Conservation (phyloP, 2,888 invertebrate species). For the Pterostichus madidus region DNA sequence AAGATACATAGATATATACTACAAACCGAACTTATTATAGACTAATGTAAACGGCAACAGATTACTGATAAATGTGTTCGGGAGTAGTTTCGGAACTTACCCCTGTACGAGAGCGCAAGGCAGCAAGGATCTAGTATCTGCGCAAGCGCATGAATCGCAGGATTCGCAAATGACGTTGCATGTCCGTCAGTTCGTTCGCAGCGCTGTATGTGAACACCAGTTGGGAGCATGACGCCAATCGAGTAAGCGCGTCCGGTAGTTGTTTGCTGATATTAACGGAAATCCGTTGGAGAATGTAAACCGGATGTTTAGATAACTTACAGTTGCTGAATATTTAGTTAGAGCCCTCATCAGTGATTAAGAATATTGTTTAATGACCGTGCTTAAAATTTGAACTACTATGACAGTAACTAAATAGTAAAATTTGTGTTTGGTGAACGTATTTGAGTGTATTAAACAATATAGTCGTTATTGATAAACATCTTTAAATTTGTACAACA, state of each 20-base stretch:
- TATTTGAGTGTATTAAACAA: neutral
- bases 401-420: no score
- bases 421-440: neutral
- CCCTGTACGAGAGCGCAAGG: neutral
- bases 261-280: slow-evolving; percentile 1
- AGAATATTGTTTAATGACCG: neutral
- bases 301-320: slow-evolving; percentile 7
- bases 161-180: neutral
- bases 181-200: slow-evolving; percentile 1
- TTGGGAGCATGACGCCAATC: neutral
- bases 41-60: neutral
- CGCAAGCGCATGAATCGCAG: neutral
- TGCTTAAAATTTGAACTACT: no score
- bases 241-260: slow-evolving; percentile 4
- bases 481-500: neutral
- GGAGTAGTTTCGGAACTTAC: neutral
- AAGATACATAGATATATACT: no score
- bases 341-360: neutral
- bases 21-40: no score
- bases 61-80: neutral
- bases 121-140: neutral
- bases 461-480: neutral
- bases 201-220: neutral
- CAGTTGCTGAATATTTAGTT: neutral
- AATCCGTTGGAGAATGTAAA: slow-evolving; percentile 26